A percentile compares a stretch with the other conserved stretches of the same genome.
These are phyloP conservation scores for Planiliza haematocheilus DNA, from an alignment of 2,113 vertebrate species.

Conservation along the genomic window DNA sequence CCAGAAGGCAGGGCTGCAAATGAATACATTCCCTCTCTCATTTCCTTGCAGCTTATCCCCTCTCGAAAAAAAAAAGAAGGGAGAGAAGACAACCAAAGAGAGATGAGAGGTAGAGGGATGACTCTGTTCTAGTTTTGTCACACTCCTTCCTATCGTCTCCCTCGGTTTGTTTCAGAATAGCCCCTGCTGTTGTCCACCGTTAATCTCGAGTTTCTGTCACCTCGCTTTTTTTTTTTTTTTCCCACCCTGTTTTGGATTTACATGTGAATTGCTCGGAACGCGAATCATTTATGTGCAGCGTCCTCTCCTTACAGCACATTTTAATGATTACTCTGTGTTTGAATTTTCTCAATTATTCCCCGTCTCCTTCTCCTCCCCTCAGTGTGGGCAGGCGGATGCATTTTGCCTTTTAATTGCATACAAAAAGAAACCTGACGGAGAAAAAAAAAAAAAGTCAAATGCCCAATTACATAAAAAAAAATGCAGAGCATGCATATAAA, in stretches of 20 bases:
- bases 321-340: constrained; percentile 71
- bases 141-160: constrained; percentile 29
- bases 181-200: constrained; percentile 47
- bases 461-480: constrained; percentile 62
- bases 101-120: constrained; percentile 58
- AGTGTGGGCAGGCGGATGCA: constrained; percentile 67
- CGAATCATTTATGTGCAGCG: constrained; percentile 67
- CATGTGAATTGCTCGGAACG: constrained; percentile 62
- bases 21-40: constrained; percentile 49
- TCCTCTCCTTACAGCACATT: constrained; percentile 69
- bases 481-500: constrained; percentile 65
- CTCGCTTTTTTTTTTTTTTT: constrained; percentile 10
- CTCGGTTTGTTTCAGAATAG: constrained; percentile 53
- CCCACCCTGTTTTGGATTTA: constrained; percentile 47
- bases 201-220: constrained; percentile 57
- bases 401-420: constrained; percentile 77
- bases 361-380: constrained; percentile 24
- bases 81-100: constrained; percentile 35
- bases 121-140: constrained; percentile 63
- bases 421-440: constrained; percentile 52
- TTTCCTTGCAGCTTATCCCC: constrained; percentile 57
- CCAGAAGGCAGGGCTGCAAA: constrained; percentile 62
- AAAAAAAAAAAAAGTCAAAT: constrained; percentile 54
- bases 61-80: constrained; percentile 28
- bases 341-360: constrained; percentile 73